Base-by-base conservation (phyloP, 2,113 vertebrate species). In the Eclectus roratus region DNA sequence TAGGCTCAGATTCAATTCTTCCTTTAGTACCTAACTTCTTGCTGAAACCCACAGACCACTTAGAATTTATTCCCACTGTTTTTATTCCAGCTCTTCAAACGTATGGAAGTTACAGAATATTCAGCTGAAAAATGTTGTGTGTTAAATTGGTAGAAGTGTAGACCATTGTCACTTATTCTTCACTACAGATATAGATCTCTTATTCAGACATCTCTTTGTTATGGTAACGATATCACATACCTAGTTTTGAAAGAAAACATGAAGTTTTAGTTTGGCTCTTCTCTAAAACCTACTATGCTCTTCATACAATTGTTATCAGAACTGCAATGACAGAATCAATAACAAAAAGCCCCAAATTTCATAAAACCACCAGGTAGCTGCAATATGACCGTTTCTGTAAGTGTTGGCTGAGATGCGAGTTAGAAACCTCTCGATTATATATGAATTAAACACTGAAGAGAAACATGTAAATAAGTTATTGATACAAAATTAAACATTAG, bases 401-500 rank as follows among this genome's bases (percentile, higher is more conserved):
- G 28, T 37, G 66, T 13, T 82, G 49, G 25, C 65, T 94, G 94
- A 95, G 70, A 93, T 60, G 33, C 44, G 27, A 81, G 37, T 56
- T 69, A 39, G 49, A 77, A 88, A 77, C 16, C 49, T 97, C 70
- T 96, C 76, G 93, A 77, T 47, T 79, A 82, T 52, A 92, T 76
- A 92, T 55, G 12, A 91, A 95, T 95, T 92, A 33, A 87, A 97
- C 96, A 96, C 58, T 43, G 17, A 71, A 50, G 0, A 50, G 94
- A 89, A 83, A 9, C 7, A 49, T 27, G 49, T 91, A 81, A 96
- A 92, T 92, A 95, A 58, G 47, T 89, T 94, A 44, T 66, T 96
- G n/a, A 87, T 91, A 92, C 84, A 96, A 88, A 96, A 93, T 58
- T 87, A 74, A 95, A 73, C 43, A 28, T 46, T 94, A 86, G 33